Base-by-base conservation (phyloP, 2,888 invertebrate species). In the Megamerina dolium region DNA sequence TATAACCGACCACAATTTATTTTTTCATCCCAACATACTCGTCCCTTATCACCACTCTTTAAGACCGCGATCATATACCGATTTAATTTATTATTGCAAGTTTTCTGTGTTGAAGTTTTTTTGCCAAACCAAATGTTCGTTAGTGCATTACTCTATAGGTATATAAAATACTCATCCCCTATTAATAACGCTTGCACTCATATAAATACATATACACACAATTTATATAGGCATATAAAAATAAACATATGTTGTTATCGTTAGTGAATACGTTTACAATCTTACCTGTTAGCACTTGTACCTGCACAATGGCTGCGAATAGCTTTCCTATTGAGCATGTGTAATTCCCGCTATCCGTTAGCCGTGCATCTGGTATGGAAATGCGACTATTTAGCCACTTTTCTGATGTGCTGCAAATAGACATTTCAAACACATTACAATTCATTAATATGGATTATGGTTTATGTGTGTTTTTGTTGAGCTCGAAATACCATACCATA, bases 211-310 rank as follows among this genome's bases (percentile, higher is more conserved):
- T 6, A 35, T 23, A 21, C 12, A 35, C 21, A 21, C 35, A 35
- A 9, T 27, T n/a, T 27, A n/a, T 27, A 27, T 31, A 10, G 10
- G 31, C 16, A 23, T 14, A 13, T 23, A 21, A 16, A 35, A 9
- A 21, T 14, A 36, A 10, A 23, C 23, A 23, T 16, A 14, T 14
- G 14, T 26, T 4, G n/a, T n/a, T n/a, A n/a, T n/a, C n/a, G n/a
- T 10, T 12, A 8, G 13, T 13, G 13, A n/a, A 13, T 14, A 30
- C n/a, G 30, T 5, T 14, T n/a, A 13, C 31, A 6, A 33, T 47
- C 74, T 75, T 73, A 82, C 82, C 82, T 64, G 81, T 82, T 50
- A 83, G 70, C 43, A 82, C 81, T 59, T 82, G 82, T 43, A 83
- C 81, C 61, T 82, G 79, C 42, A 82, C 79, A 20, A 77, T 74